phyloP scores from a whole-genome alignment of 1,140 invertebrate species.

The Drosophila athabasca region DNA sequence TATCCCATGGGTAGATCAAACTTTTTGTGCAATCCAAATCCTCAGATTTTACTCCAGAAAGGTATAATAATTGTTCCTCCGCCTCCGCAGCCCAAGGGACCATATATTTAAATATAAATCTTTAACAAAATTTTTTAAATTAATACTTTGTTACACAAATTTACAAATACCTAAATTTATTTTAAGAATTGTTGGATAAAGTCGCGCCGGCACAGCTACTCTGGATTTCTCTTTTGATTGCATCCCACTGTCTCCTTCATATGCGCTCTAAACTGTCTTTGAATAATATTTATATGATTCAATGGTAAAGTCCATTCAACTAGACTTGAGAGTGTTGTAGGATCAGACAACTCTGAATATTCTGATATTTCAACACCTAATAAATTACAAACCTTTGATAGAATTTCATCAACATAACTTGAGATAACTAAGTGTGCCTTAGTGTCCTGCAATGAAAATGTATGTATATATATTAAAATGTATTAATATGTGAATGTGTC shows the following conservation, averaged over 20 bases:
- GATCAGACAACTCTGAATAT: constrained; percentile 88
- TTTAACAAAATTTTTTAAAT: no score
- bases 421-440: constrained; percentile 95
- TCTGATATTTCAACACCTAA: constrained; percentile 89
- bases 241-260: constrained; percentile 32
- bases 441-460: constrained; percentile 89
- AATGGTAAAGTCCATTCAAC: constrained; percentile 87
- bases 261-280: constrained; percentile 55
- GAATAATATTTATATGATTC: constrained; percentile 57
- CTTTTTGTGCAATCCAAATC: no score
- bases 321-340: constrained; percentile 85
- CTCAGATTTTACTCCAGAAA: no score
- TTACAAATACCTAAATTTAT: no score
- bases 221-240: no score
- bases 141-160: no score
- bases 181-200: no score
- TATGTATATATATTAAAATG: not conserved
- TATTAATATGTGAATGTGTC: not conserved
- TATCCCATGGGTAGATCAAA: no score
- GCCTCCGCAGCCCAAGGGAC: no score
- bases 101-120: no score
- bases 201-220: no score
- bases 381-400: constrained; percentile 90
- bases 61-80: no score
- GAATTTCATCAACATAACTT: constrained; percentile 94